Evolutionary conservation across 1,140 invertebrate species (phyloP), one percentile per base, ranked within the genome.

Genomic region (Drosophila malerkotliana): DNA sequence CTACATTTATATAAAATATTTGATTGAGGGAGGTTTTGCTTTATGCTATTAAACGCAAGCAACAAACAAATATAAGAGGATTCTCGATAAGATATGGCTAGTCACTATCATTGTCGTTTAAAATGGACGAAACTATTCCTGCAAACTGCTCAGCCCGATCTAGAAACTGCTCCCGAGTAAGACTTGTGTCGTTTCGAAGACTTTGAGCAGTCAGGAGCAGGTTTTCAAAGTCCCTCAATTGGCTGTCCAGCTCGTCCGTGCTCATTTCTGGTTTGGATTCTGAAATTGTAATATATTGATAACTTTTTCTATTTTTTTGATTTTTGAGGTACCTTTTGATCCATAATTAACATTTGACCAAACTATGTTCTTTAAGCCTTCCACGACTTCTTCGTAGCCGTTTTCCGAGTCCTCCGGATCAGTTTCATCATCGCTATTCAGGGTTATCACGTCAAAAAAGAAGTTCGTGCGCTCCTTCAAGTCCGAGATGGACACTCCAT

Each of bases 211-310:
- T 79, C 3, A 82, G 72, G 2, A 82, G 48, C 8, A 82, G 30
- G 6, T 83, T 82, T 45, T 82, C 79, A 53, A 82, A 82, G 59
- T 82, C 79, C 59, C 82, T 82, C 2, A 82, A 26, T 28, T 82
- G 74, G 12, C 21, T 69, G 39, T 82, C 79, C 39, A 82, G 21
- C 7, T 82, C 68, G 1, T 82, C 79, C 6, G 59, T 34, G 26
- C 49, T 68, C 1, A 48, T 12, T 47, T 62, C 32, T 18, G 55
- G 24, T 15, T 68, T 30, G 51, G 45, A 32, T 1, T 56, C 63
- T 69, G 5, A 34, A 26, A 47, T 32, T 24, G 15, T n/a, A 10
- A 44, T 4, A 8, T 1, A 37, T 32, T 10, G 2, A 39, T 1
- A 39, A 15, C 14, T 15, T 2, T 44, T n/a, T 21, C 18, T 4